These are phyloP conservation scores for Tachysurus vachellii DNA, from an alignment of 2,113 vertebrate species.

Conservation along the genomic window DNA sequence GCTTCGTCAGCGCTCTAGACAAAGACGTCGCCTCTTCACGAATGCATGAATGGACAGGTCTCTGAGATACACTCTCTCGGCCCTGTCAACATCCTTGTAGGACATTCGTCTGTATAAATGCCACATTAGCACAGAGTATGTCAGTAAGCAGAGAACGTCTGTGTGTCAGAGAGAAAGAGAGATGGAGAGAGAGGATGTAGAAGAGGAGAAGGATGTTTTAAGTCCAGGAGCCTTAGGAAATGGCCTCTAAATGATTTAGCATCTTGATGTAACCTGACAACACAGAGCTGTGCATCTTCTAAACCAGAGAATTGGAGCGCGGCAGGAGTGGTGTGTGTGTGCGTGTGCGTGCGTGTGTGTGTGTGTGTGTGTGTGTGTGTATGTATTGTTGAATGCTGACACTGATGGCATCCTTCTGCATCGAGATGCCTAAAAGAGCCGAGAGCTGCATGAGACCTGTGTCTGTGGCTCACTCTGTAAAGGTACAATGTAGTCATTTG, in stretches of 20 bases:
- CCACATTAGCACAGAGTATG: constrained; percentile 39
- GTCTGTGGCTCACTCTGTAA: not conserved
- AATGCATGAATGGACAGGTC: constrained; percentile 35
- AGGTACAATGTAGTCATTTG: not conserved
- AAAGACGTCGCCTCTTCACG: constrained; percentile 33
- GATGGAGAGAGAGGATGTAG: constrained; percentile 20
- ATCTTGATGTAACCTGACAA: constrained; percentile 32
- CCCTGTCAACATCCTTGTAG: constrained; percentile 31
- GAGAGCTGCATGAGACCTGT: not conserved
- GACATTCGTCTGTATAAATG: constrained; percentile 39
- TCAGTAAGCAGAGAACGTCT: not conserved
- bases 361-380: not conserved
- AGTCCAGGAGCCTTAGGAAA: constrained; percentile 1
- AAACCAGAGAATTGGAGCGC: not conserved
- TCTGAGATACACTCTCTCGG: constrained; percentile 5
- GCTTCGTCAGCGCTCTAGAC: constrained; percentile 12
- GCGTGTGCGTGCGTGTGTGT: not conserved
- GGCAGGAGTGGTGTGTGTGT: not conserved
- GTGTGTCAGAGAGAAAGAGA: constrained; percentile 5
- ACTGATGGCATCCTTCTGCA: not conserved
- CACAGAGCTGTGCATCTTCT: not conserved
- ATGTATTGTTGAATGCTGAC: not conserved
- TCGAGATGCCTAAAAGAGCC: not conserved
- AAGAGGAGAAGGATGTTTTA: constrained; percentile 3
- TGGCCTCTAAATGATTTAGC: constrained; percentile 49